phyloP scores from a whole-genome alignment of 1,140 invertebrate species.

The Triops cancriformis region DNA sequence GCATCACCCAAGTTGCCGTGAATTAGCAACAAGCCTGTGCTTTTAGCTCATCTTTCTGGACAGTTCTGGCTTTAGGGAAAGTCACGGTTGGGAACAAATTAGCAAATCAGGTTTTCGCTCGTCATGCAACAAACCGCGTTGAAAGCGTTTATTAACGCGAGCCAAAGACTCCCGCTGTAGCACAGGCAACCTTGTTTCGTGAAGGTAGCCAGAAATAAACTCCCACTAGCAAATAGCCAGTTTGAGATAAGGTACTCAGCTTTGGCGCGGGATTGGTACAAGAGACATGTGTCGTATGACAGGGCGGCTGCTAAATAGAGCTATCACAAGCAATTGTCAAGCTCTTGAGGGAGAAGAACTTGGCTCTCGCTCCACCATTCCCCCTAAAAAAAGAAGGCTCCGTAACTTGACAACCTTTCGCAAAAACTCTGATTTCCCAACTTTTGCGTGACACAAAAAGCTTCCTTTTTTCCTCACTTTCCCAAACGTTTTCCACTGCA shows the following conservation, averaged over 20 bases:
- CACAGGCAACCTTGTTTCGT: not conserved
- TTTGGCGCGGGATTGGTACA: not conserved
- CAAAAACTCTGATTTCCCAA: too few species aligned
- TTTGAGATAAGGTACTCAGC: not conserved
- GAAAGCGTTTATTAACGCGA: not conserved
- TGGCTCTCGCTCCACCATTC: too few species aligned
- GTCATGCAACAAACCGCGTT: not conserved
- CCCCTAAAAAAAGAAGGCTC: too few species aligned
- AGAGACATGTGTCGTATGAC: conserved; percentile 10
- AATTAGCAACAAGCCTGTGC: too few species aligned
- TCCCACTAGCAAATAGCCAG: not conserved
- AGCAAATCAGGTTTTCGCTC: not conserved
- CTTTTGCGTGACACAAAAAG: too few species aligned
- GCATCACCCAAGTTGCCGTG: too few species aligned
- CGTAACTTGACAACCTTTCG: too few species aligned
- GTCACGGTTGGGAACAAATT: not conserved
- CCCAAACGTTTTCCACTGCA: too few species aligned
- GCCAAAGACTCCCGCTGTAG: not conserved
- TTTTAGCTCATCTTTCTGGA: too few species aligned
- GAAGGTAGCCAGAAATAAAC: not conserved
- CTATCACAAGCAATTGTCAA: not conserved
- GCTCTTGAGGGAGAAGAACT: not conserved
- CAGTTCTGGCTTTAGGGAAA: too few species aligned
- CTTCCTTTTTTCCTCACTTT: too few species aligned
- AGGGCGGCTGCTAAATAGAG: not conserved